Evolutionary conservation across 2,888 invertebrate species (phyloP), one percentile per base, ranked within the genome.

Genomic region (Macrophya alboannulata): DNA sequence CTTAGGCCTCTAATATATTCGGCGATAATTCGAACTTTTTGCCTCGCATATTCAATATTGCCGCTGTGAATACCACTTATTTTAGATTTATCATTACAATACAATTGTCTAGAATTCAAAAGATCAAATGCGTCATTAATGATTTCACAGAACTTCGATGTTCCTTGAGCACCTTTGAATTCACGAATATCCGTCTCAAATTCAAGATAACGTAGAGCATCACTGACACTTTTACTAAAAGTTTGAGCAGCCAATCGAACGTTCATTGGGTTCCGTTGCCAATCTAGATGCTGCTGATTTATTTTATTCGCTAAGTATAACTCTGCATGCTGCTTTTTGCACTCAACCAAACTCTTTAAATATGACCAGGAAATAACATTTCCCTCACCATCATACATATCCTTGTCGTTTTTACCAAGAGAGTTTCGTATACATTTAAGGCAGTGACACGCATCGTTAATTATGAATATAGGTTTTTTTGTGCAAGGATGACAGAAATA

Each of bases 51-150:
- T 10, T 85, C 71, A 82, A 81, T 71, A 59, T 84, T 87, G 40
- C 84, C 43, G 48, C n/a, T 48, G 62, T 59, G 81, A 45, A 86
- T 85, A 37, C 74, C 77, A 25, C 12, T 71, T 48, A 48, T 48
- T 84, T 86, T 88, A 43, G 68, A 68, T 21, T 55, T 55, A 83
- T 86, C 76, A 79, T 86, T 88, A n/a, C 86, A 84, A 85, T 85
- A 87, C 15, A 71, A 17, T 59, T 86, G 85, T 62, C 87, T 65
- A 0, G 86, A 87, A 71, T 91, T 91, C 12, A 90, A 74, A n/a
- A 90, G 86, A 86, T 90, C 89, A 85, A 91, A 91, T 8, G 88
- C 83, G 59, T 89, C 85, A 74, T 90, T 89, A 8, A 91, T 79
- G 10, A 84, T 86, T 45, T 77, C 37, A 31, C 88, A 88, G 85